Evolutionary conservation across 2,113 vertebrate genomes (phyloP), one percentile per base, ranked within the genome.

Genomic region (Crotalus viridis): DNA sequence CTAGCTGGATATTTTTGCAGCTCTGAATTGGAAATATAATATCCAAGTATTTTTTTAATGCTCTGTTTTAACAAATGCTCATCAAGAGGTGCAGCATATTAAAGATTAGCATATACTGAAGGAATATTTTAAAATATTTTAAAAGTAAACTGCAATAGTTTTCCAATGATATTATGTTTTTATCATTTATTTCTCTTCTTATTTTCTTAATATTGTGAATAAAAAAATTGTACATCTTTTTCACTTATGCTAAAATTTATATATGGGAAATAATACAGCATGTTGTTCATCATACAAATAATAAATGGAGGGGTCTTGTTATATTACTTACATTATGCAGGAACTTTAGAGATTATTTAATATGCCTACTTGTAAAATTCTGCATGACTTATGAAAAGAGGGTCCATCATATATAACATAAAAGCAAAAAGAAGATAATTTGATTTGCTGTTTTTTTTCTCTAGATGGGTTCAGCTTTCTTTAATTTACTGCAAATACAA

Each of bases 381-480:
- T 96, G 96, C 96, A 97, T 97, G 96, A 95, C 89, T 54, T 89
- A 94, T 89, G 96, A 94, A 94, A 81, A 95, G 87, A 94, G 96
- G 95, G 95, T 96, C 96, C 96, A 96, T 96, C 94, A 94, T 94
- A 96, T 94, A 55, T 95, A 94, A 91, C 87, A 94, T 94, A 61
- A 94, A 96, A 96, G 96, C 93, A 94, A 97, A 96, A 97, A 81
- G 51, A 96, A 96, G 96, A 94, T 96, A 96, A 96, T 96, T 95
- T 97, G 93, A 96, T 96, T 94, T 97, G 96, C 95, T 96, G 95
- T 94, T 94, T 96, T 96, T 96, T 97, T 96, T 96, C 96, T 96
- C 96, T 97, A 96, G 96, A 97, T 97, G 92, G 94, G 95, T 96
- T 97, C 97, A 97, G 96, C 96, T 97, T 97, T 97, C 93, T 96